Conservation (phyloP, 2,113 vertebrate genomes). For the Grallaria varia region DNA sequence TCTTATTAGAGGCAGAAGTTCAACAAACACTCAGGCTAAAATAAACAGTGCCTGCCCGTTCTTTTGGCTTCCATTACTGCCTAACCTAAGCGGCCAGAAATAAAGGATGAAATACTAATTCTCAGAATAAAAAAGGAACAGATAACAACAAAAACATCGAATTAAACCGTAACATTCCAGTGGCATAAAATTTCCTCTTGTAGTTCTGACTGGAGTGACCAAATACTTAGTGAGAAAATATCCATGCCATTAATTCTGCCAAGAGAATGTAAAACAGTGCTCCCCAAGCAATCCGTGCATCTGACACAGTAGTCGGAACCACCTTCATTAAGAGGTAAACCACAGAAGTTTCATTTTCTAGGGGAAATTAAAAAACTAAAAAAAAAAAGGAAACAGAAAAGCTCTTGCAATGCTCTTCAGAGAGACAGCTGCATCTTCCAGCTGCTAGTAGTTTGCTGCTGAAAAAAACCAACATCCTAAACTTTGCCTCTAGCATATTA, state of each 20-base stretch:
- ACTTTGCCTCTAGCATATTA: not conserved
- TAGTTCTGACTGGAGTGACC: not conserved
- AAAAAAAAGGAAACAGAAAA: not conserved
- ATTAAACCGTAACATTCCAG: not conserved
- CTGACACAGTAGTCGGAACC: not conserved
- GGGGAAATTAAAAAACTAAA: not conserved
- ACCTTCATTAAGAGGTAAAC: not conserved
- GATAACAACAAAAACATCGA: not conserved
- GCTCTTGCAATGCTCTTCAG: not conserved
- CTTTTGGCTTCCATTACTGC: not conserved
- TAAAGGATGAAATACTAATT: not conserved
- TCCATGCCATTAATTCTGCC: not conserved
- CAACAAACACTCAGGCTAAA: not conserved
- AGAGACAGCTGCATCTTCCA: not conserved
- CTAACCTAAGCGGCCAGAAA: not conserved
- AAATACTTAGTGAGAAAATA: not conserved
- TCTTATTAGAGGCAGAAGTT: not conserved
- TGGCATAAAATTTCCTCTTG: not conserved
- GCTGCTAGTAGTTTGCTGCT: not conserved
- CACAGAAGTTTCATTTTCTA: not conserved
- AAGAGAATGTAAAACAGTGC: fast-evolving
- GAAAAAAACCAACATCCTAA: not conserved
- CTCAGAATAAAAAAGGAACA: not conserved
- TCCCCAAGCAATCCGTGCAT: not conserved
- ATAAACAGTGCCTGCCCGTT: not conserved